phyloP scores from a whole-genome alignment of 2,113 vertebrate species.

The Sinosuthora webbiana region DNA sequence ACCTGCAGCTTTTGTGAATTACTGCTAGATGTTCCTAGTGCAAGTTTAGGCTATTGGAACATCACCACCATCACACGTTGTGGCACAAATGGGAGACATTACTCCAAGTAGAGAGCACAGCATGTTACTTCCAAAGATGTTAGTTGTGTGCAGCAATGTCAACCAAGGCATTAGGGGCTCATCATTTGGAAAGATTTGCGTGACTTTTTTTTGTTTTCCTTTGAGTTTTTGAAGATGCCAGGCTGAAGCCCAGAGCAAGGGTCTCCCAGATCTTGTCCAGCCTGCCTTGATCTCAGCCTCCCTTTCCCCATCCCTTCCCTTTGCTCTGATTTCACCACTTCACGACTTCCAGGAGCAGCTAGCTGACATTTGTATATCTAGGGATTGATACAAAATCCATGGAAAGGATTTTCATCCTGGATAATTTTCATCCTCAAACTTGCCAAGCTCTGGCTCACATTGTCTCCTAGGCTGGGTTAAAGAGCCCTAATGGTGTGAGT shows the following conservation, averaged over 20 bases:
- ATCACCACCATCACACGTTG: neutral
- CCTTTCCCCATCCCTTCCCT: neutral
- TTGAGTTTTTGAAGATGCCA: neutral
- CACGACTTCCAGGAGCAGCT: neutral
- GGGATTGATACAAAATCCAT: neutral
- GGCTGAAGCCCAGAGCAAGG: neutral
- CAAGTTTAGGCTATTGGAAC: constrained; percentile 13
- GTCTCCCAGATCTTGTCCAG: too few species aligned
- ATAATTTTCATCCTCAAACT: neutral
- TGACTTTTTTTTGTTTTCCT: neutral
- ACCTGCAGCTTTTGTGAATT: constrained; percentile 27
- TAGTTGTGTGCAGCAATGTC: neutral
- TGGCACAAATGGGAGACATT: constrained; percentile 36
- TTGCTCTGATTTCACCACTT: neutral
- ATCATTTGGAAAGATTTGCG: neutral
- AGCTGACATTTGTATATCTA: neutral
- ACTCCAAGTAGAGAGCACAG: neutral
- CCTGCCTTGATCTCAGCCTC: neutral
- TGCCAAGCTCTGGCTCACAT: neutral
- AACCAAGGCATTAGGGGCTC: neutral
- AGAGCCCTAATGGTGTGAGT: neutral
- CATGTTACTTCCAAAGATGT: neutral
- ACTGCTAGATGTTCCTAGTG: neutral
- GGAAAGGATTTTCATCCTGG: neutral
- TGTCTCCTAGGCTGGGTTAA: neutral